These are phyloP conservation scores for Chunga burmeisteri DNA, from an alignment of 2,113 vertebrate genomes.

Conservation along the genomic window DNA sequence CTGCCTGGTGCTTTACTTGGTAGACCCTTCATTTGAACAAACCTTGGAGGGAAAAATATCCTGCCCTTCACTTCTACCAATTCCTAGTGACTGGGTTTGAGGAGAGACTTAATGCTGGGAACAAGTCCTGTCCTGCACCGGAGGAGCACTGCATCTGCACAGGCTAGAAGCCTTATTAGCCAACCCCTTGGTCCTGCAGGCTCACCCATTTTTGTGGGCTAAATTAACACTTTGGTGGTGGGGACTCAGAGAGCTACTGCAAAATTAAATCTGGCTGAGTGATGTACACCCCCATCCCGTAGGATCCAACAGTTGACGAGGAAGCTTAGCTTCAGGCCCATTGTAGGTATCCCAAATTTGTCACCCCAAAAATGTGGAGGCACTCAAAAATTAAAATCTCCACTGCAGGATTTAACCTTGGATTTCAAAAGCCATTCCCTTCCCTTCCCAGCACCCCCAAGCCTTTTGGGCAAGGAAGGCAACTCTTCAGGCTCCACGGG, in stretches of 20 bases:
- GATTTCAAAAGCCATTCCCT: background rate
- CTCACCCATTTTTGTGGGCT: background rate
- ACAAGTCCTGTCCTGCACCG: constrained; percentile 34
- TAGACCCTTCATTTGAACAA: background rate
- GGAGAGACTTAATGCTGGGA: background rate
- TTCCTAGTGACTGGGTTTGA: background rate
- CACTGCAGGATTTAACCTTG: background rate
- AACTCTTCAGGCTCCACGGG: constrained; percentile 46
- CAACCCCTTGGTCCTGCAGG: background rate
- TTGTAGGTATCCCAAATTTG: background rate
- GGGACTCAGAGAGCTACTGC: background rate
- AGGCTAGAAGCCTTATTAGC: background rate
- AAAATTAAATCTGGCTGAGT: background rate
- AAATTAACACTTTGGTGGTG: background rate
- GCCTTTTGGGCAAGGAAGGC: constrained; percentile 45
- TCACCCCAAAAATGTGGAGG: background rate
- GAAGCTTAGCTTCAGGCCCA: background rate
- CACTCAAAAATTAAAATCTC: background rate
- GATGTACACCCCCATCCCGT: background rate
- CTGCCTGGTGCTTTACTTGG: background rate
- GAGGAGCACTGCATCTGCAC: background rate
- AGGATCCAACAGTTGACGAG: background rate
- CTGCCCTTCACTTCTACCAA: background rate
- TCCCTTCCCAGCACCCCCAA: constrained; percentile 9
- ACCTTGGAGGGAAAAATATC: background rate